Conservation (phyloP, 2,888 invertebrate genomes). For the Melinaea marsaeus region DNA sequence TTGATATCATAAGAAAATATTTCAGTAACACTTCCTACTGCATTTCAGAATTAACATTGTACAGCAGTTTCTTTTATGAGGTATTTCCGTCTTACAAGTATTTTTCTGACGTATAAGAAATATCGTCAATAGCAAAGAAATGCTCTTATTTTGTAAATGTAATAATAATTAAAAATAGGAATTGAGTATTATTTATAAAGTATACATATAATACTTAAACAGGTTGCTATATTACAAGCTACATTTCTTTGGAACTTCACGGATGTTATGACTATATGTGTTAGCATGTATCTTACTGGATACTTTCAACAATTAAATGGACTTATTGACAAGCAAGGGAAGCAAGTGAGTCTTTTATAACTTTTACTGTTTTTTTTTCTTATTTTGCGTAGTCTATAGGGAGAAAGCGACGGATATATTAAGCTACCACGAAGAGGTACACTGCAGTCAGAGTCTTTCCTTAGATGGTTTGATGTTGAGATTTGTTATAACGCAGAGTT, state of each 20-base stretch:
- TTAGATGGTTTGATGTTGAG: no score
- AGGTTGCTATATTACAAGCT: slow-evolving; percentile 73
- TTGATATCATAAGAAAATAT: no score
- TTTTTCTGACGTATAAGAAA: slow-evolving; percentile 28
- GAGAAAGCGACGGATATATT: no score
- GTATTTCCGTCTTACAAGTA: slow-evolving; percentile 20
- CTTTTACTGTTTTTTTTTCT: no score
- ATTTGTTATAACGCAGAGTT: no score
- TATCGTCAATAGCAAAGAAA: slow-evolving; percentile 12
- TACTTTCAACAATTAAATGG: slow-evolving; percentile 74
- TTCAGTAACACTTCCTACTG: no score
- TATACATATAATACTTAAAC: slow-evolving; percentile 19
- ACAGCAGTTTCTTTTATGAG: slow-evolving; percentile 32
- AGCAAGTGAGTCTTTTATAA: slow-evolving; percentile 13
- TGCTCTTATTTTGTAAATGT: not conserved
- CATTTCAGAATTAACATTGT: no score
- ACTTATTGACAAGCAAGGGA: slow-evolving; percentile 24
- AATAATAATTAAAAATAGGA: no score
- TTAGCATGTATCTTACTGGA: slow-evolving; percentile 79
- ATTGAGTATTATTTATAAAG: not conserved
- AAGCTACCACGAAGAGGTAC: no score
- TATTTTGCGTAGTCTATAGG: no score
- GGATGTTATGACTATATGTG: slow-evolving; percentile 82
- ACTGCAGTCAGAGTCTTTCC: no score
- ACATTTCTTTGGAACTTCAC: slow-evolving; percentile 84